Evolutionary conservation across 2,888 invertebrate genomes (phyloP).

Genomic region (Caenorhabditis wallacei): DNA sequence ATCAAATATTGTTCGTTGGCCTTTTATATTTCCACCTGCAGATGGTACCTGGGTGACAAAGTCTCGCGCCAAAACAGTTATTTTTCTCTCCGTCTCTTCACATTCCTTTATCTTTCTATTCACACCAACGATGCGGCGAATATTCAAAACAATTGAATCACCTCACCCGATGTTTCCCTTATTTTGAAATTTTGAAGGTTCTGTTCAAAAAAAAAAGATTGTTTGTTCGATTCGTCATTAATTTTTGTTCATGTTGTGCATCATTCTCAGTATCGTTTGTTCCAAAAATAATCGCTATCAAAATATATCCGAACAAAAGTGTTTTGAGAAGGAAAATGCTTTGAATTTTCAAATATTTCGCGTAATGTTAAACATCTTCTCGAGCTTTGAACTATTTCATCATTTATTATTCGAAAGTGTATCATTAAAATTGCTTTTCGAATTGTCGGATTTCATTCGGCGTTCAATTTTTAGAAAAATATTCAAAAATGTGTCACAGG

Average conservation of each 20-base stretch:
- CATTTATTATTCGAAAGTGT: too few species aligned
- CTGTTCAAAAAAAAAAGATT: too few species aligned
- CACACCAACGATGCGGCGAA: neutral
- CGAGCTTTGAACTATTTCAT: too few species aligned
- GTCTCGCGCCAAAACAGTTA: slow-evolving; percentile 31
- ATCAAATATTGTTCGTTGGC: neutral
- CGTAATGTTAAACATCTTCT: too few species aligned
- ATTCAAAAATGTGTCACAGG: neutral
- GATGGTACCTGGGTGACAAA: slow-evolving; percentile 4
- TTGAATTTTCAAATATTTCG: neutral
- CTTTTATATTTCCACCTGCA: neutral
- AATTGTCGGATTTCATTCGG: too few species aligned
- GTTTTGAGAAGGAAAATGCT: neutral
- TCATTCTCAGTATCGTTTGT: neutral
- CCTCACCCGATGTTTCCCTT: neutral
- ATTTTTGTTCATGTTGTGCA: neutral
- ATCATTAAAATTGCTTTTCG: too few species aligned
- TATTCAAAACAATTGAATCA: neutral
- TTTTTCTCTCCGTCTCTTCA: slow-evolving; percentile 11
- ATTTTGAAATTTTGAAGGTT: too few species aligned
- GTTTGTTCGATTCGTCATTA: too few species aligned
- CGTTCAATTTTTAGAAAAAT: too few species aligned
- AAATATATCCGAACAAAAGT: neutral
- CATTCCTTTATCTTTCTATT: neutral
- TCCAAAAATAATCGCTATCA: neutral